Base-by-base conservation (phyloP, 2,888 invertebrate species). In the Eilema sororculum region DNA sequence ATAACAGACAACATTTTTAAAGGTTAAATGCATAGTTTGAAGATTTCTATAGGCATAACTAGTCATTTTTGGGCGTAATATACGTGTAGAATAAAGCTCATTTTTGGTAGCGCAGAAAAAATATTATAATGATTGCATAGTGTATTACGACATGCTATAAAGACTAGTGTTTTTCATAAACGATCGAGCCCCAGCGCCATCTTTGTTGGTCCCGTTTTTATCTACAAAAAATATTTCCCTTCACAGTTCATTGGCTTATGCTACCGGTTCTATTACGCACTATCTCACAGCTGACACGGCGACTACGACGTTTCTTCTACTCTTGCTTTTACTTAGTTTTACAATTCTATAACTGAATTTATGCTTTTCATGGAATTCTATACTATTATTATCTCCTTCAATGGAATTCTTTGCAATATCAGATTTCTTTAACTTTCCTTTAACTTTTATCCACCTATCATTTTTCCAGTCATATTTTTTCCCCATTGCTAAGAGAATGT, bases 251-350 rank as follows among this genome's bases (percentile, higher is more conserved):
- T 75, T 68, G 73, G 65, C 71, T 78, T 59, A 66, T 66, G 72
- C 69, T 65, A 75, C 67, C 68, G 63, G 69, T 69, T 67, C 71
- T 33, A 69, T 74, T 64, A 69, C 79, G 72, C 75, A 81, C 89
- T 95, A 95, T 94, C 95, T 95, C 30, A 95, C 92, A 65, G 95
- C 95, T 41, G 95, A 92, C 13, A 95, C 94, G 3, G 95, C 95
- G 12, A 95, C 93, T 52, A 95, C 93, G 59, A 95, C 85, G 65
- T 94, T 95, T 80, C 92, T 88, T 88, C 92, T 93, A 75, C 88
- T 92, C 79, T 95, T 95, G 79, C 90, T 90, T 81, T 89, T 92
- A 85, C 89, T 94, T 71, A 95, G 86, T 83, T 92, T 94, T 16
- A 95, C 91, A 79, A 91, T 91, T 85, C 87, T 94, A 84, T 95